Evolutionary conservation across 2,888 invertebrate genomes (phyloP).

Genomic region (Tipula lateralis): DNA sequence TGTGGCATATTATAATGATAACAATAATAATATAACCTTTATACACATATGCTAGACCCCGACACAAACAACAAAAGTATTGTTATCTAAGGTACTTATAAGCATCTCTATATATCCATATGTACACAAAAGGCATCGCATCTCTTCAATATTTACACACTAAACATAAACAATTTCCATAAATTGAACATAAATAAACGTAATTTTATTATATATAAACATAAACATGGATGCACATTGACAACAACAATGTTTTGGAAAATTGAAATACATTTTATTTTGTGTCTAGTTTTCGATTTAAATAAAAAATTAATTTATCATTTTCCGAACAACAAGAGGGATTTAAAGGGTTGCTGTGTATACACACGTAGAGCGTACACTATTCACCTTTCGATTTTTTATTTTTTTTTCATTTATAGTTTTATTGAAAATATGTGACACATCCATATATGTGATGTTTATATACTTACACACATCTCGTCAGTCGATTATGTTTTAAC

Average conservation of each 20-base stretch:
- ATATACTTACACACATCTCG: background rate
- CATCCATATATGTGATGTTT: background rate
- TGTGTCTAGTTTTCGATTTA: background rate
- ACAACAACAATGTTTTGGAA: background rate
- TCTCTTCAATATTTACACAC: background rate
- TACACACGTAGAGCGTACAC: background rate
- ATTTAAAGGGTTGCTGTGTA: background rate
- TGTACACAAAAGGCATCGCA: background rate
- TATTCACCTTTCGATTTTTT: background rate
- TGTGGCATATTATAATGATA: background rate
- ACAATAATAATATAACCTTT: background rate
- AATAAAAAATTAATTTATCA: conserved; percentile 6
- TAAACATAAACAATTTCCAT: conserved; percentile 2
- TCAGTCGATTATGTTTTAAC: background rate
- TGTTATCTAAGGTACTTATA: background rate
- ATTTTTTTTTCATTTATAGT: too few relatives aligned
- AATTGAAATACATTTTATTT: conserved; percentile 20
- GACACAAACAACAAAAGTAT: background rate
- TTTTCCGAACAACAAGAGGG: background rate
- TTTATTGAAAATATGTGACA: background rate
- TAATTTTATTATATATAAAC: background rate
- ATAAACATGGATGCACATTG: background rate
- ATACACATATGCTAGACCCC: background rate
- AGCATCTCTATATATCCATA: background rate
- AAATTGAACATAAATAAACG: conserved; percentile 24